Percentiles rank a stretch among this genome's conserved stretches.
phyloP scores from a whole-genome alignment of 64 coral and sea anemone genomes.

The Porites lutea region DNA sequence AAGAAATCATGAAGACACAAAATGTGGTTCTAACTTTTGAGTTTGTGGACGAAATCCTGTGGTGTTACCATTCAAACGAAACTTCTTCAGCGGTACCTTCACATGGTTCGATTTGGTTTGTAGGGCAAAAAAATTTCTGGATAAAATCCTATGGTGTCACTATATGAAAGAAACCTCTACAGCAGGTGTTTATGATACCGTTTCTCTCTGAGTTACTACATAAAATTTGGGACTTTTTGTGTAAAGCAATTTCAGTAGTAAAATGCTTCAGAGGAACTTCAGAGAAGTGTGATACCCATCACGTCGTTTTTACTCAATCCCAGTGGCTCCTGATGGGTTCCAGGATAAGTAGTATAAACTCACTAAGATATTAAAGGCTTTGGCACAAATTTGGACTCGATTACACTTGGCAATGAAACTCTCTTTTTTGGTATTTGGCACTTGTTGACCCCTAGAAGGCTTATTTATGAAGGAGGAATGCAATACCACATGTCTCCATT shows the following conservation, averaged over 20 bases:
- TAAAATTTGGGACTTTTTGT: too few species aligned
- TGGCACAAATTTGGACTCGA: constrained; percentile 16
- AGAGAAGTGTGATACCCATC: not conserved
- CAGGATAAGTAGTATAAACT: not conserved
- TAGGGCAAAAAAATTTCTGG: too few species aligned
- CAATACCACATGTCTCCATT: not conserved
- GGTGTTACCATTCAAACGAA: too few species aligned
- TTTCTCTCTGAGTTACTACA: too few species aligned
- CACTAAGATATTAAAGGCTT: not conserved
- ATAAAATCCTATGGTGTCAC: too few species aligned
- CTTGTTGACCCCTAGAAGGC: constrained; percentile 41
- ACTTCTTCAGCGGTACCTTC: too few species aligned
- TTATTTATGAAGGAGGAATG: constrained; percentile 21
- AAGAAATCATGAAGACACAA: too few species aligned
- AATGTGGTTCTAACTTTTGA: too few species aligned
- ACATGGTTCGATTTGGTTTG: too few species aligned
- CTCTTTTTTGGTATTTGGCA: constrained; percentile 31
- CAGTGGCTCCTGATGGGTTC: not conserved
- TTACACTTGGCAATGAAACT: constrained; percentile 41
- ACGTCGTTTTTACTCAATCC: not conserved
- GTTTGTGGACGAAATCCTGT: too few species aligned
- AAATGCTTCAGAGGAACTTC: not conserved
- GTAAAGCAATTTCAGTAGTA: not conserved
- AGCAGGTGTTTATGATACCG: too few species aligned
- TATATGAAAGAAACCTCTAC: too few species aligned